Base-by-base conservation (phyloP, 2,113 vertebrate genomes). In the Recurvirostra avosetta region DNA sequence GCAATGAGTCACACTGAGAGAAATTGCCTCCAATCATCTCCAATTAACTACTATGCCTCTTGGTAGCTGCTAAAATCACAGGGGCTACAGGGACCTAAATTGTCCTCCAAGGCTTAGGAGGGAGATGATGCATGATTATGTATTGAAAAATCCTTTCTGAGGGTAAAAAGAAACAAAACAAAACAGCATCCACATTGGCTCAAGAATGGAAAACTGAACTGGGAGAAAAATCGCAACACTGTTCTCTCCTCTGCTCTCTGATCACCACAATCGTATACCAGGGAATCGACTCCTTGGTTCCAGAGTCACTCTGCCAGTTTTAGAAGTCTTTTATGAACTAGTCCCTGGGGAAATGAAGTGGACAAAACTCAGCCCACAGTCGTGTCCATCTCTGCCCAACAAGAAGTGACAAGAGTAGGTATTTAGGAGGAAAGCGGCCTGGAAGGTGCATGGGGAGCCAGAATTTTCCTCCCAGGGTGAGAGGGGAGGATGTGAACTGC, bases 251-350 rank as follows among this genome's bases (percentile, higher is more conserved):
- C 25, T 75, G 25, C 21, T 72, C 63, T 9, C 9, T 22, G 15
- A 27, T 43, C 49, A 59, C 40, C 38, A 7, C 0, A 0, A 45
- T 34, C 36, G 9, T 1, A 4, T 13, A 38, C 20, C 36, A 30
- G 38, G 23, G 4, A 72, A 63, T 5, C 0, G 1, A 8, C 22
- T 73, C 11, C 22, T 52, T 18, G 3, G 13, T 55, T 7, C 7
- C 20, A 50, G 40, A 59, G 21, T 27, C 26, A 43, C 12, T 10
- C 29, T 61, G 53, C 8, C 4, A 3, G 8, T 74, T 40, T 77
- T 38, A 41, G 12, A 59, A 67, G 29, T n/a, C 10, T 59, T 61
- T n/a, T 38, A 66, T 26, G 34, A 59, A 38, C 22, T 34, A 45
- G 14, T 13, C 26, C 9, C 20, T 21, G 20, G 14, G 8, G 38